Conservation (phyloP, 1,140 invertebrate species). For the Drosophila santomea region DNA sequence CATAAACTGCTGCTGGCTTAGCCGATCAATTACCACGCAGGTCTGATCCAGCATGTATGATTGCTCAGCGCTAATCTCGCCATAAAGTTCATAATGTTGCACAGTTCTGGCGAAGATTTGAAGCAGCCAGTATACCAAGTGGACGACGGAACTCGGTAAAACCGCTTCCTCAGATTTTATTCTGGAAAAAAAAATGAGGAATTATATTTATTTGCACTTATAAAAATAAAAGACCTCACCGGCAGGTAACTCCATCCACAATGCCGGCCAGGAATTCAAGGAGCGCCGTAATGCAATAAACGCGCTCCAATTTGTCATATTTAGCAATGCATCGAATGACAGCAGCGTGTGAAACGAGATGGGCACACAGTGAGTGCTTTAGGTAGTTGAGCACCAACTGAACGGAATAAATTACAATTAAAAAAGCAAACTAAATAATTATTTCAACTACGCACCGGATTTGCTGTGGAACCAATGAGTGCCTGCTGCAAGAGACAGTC, state of each 20-base stretch:
- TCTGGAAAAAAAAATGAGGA: conserved; percentile 83
- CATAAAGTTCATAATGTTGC: conserved; percentile 85
- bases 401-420: neutral
- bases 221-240: conserved; percentile 43
- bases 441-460: conserved; percentile 84
- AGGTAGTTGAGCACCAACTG: conserved; percentile 95
- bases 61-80: conserved; percentile 85
- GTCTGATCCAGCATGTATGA: conserved; percentile 90
- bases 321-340: conserved; percentile 94
- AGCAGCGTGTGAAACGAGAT: conserved; percentile 95
- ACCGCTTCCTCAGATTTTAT: conserved; percentile 93
- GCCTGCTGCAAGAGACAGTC: conserved; percentile 97
- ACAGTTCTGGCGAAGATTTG: conserved; percentile 90
- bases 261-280: conserved; percentile 94
- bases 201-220: neutral
- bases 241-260: conserved; percentile 88
- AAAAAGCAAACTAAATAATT: neutral
- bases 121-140: conserved; percentile 92
- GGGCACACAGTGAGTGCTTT: conserved; percentile 95
- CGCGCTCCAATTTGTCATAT: conserved; percentile 94
- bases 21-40: conserved; percentile 88
- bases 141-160: conserved; percentile 90
- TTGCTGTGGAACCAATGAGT: conserved; percentile 95
- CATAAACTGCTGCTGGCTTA: conserved; percentile 91
- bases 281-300: conserved; percentile 94